These are phyloP conservation scores for Proisotoma minuta DNA, from an alignment of 2,888 invertebrate species.

Conservation along the genomic window DNA sequence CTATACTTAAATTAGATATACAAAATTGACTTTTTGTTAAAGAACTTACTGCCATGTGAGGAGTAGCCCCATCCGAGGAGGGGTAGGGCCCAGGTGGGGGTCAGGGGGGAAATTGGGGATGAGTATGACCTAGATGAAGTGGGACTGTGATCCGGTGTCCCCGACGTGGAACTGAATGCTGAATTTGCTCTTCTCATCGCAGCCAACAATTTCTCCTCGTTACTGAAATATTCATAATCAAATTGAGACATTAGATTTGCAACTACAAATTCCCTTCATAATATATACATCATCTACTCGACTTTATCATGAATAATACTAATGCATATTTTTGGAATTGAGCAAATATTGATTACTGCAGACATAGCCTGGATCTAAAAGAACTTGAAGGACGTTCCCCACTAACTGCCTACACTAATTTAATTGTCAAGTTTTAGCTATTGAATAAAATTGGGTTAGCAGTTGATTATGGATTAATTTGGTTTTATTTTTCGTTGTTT, in stretches of 20 bases:
- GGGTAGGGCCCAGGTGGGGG: slow-evolving; percentile 48
- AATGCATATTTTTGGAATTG: too few relatives aligned
- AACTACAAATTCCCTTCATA: too few relatives aligned
- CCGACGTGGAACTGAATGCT: slow-evolving; percentile 48
- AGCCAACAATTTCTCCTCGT: slow-evolving; percentile 47
- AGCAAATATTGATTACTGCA: too few relatives aligned
- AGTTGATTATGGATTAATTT: too few relatives aligned
- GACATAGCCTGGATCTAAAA: not conserved
- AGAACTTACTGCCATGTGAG: slow-evolving; percentile 46
- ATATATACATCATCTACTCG: too few relatives aligned
- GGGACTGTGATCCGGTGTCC: slow-evolving; percentile 48
- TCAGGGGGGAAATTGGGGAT: slow-evolving; percentile 48
- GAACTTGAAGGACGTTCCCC: not conserved
- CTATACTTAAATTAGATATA: too few relatives aligned
- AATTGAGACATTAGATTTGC: too few relatives aligned
- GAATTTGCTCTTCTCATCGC: slow-evolving; percentile 48
- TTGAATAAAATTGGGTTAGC: not conserved
- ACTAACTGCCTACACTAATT: not conserved
- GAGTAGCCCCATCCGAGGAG: slow-evolving; percentile 47
- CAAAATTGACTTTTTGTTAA: slow-evolving; percentile 2
- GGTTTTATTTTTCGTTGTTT: too few relatives aligned
- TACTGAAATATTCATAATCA: slow-evolving; percentile 42
- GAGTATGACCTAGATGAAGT: slow-evolving; percentile 48
- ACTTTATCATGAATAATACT: too few relatives aligned
- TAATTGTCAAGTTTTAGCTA: not conserved